Conservation (phyloP, 2,888 invertebrate species). For the Microlaimidae sp. region DNA sequence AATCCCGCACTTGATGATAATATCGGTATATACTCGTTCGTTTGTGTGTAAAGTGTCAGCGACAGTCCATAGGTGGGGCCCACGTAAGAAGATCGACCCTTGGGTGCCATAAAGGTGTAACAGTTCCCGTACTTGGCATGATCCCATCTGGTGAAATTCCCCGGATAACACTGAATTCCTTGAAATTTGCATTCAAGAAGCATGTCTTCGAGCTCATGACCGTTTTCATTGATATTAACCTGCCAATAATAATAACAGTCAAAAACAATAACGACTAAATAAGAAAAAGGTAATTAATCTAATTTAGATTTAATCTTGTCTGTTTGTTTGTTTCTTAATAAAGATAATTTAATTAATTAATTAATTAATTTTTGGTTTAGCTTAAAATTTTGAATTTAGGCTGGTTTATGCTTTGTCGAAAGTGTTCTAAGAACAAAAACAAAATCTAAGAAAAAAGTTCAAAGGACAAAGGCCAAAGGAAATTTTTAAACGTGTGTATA, state of each 20-base stretch:
- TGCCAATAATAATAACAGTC: background rate
- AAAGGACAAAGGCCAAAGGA: too few species aligned
- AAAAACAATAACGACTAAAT: background rate
- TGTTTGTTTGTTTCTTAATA: too few species aligned
- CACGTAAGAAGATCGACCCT: background rate
- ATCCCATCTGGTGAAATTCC: slow-evolving; percentile 4
- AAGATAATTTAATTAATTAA: too few species aligned
- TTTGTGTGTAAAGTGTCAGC: slow-evolving; percentile 5
- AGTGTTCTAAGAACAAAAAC: too few species aligned
- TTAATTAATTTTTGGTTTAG: too few species aligned
- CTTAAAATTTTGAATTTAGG: too few species aligned
- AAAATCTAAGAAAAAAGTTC: too few species aligned
- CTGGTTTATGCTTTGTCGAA: too few species aligned
- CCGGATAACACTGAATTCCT: slow-evolving; percentile 3
- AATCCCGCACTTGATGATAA: slow-evolving; percentile 6
- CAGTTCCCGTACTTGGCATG: slow-evolving; percentile 11
- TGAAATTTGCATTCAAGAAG: slow-evolving; percentile 4
- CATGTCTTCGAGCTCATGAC: slow-evolving; percentile 8
- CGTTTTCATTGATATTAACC: background rate
- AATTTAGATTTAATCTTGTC: too few species aligned
- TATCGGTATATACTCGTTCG: slow-evolving; percentile 2
- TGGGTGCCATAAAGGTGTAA: slow-evolving; percentile 10
- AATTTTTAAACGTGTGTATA: too few species aligned
- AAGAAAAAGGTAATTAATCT: too few species aligned
- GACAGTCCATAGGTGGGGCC: slow-evolving; percentile 10